These are phyloP conservation scores for Vultur gryphus DNA, from an alignment of 2,797 vertebrate species.

Conservation along the genomic window DNA sequence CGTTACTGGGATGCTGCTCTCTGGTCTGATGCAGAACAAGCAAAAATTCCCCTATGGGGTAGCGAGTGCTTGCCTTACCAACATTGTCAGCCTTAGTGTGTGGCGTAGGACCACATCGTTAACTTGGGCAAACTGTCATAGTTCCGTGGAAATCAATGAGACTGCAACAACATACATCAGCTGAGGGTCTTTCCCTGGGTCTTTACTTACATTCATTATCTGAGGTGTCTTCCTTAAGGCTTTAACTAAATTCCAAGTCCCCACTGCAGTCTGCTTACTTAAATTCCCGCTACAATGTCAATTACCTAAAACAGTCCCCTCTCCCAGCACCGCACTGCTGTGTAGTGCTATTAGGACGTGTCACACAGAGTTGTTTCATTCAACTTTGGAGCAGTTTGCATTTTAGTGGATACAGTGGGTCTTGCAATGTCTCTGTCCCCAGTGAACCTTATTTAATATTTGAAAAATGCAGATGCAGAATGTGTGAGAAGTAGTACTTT, in stretches of 20 bases:
- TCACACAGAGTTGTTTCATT: accelerated
- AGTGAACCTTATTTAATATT: neutral
- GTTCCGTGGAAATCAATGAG: neutral
- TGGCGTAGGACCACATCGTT: accelerated
- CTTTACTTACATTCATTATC: neutral
- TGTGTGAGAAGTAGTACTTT: neutral
- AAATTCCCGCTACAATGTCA: neutral
- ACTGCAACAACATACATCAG: too few relatives aligned
- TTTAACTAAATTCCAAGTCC: neutral
- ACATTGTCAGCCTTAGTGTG: neutral
- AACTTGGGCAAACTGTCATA: neutral
- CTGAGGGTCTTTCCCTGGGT: neutral
- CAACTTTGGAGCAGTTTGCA: accelerated
- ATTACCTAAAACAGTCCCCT: neutral
- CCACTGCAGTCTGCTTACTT: neutral
- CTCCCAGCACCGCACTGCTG: neutral
- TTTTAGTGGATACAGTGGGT: neutral
- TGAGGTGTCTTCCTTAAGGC: neutral
- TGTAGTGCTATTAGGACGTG: neutral
- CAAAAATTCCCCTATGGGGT: accelerated
- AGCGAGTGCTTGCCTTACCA: neutral
- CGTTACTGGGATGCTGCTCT: neutral
- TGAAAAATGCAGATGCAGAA: neutral
- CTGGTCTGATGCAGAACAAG: neutral
- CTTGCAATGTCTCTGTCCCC: neutral